These are phyloP conservation scores for Camponotus floridanus DNA, from an alignment of 1,140 invertebrate genomes.

Conservation along the genomic window DNA sequence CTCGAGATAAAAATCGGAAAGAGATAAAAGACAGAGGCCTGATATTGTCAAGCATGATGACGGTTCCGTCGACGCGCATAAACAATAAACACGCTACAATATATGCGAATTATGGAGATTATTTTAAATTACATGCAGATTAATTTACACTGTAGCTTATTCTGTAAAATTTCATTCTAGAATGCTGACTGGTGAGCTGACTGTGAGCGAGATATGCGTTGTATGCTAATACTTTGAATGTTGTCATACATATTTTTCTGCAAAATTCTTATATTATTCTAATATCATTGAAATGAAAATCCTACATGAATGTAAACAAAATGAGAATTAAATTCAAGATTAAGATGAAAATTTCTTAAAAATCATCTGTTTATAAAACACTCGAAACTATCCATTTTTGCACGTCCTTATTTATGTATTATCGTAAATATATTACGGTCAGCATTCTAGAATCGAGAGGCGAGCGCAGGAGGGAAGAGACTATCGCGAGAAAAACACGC, in stretches of 20 bases:
- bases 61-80: background rate
- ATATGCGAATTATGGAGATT: too few species aligned
- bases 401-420: too few species aligned
- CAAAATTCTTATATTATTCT: background rate
- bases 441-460: too few species aligned
- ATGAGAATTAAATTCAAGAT: too few species aligned
- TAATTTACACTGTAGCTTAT: background rate
- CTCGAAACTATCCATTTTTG: background rate
- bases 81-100: background rate
- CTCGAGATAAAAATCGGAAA: background rate
- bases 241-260: background rate
- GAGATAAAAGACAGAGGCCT: background rate
- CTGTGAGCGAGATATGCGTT: background rate
- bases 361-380: background rate
- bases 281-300: background rate
- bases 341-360: too few species aligned
- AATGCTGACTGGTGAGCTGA: slow-evolving; percentile 20
- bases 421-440: too few species aligned
- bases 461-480: background rate
- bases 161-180: background rate
- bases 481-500: background rate
- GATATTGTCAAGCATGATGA: background rate
- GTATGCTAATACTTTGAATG: background rate
- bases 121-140: background rate
- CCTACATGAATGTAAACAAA: background rate